These are phyloP conservation scores for Oikopleura vanhoeffeni DNA, from an alignment of 23 tunicate genomes.

Conservation along the genomic window DNA sequence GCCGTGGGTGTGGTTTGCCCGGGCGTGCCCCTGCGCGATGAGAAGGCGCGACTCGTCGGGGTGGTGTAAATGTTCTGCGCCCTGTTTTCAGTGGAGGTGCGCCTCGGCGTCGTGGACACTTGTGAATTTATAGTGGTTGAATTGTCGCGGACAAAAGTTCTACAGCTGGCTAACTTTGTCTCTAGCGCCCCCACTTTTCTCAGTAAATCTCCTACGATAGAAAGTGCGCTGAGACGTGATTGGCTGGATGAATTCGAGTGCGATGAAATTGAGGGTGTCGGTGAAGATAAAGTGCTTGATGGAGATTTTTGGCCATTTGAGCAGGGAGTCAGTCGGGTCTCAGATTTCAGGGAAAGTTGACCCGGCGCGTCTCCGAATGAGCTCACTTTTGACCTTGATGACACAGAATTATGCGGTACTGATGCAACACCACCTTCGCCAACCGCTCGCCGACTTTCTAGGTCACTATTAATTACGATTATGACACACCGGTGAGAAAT, in stretches of 20 bases:
- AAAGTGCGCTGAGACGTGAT: not conserved
- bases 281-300: not conserved
- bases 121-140: not conserved
- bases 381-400: too few relatives aligned
- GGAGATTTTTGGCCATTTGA: too few relatives aligned
- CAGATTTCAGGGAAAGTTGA: too few relatives aligned
- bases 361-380: too few relatives aligned
- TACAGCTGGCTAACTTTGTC: not conserved
- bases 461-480: not conserved
- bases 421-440: not conserved
- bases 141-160: not conserved
- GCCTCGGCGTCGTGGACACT: not conserved
- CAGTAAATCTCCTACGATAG: not conserved
- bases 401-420: not conserved
- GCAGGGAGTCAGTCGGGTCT: too few relatives aligned
- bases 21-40: too few relatives aligned
- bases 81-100: not conserved
- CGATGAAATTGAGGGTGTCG: not conserved
- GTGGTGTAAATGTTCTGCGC: not conserved
- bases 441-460: not conserved
- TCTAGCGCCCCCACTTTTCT: constrained; percentile 13
- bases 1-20: too few relatives aligned
- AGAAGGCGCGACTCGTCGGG: not conserved
- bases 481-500: too few relatives aligned
- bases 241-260: not conserved